Conservation (phyloP, 2,888 invertebrate genomes). For the Spodoptera exigua region DNA sequence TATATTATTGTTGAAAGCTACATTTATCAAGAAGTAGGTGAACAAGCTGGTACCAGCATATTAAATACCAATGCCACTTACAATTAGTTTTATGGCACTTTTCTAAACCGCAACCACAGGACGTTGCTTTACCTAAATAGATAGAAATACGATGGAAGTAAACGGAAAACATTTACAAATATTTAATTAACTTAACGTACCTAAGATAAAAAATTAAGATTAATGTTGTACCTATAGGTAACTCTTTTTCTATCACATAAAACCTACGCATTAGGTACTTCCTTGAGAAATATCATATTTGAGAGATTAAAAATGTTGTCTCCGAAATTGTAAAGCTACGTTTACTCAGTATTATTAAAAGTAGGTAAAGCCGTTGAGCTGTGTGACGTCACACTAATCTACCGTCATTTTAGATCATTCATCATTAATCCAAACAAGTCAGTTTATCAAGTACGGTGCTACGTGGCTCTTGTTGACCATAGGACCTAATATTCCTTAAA, state of each 20-base stretch:
- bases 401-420: conserved; percentile 70
- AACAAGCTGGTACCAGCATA: too few species aligned
- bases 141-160: too few species aligned
- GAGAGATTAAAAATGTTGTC: conserved; percentile 37
- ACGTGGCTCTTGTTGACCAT: conserved; percentile 28
- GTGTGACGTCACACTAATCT: conserved; percentile 74
- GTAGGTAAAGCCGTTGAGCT: conserved; percentile 72
- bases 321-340: conserved; percentile 34
- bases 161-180: too few species aligned
- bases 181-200: too few species aligned
- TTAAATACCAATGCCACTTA: too few species aligned
- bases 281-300: conserved; percentile 14
- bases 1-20: too few species aligned
- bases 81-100: too few species aligned
- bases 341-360: conserved; percentile 48
- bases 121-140: too few species aligned
- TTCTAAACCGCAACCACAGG: too few species aligned
- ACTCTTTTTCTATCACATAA: too few species aligned
- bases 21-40: too few species aligned
- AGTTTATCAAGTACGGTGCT: conserved; percentile 60
- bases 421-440: conserved; percentile 79
- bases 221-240: neutral
- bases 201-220: too few species aligned
- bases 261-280: neutral
- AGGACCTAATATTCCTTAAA: conserved; percentile 31